Evolutionary conservation across 2,113 vertebrate genomes (phyloP).

Genomic region (Solea solea): DNA sequence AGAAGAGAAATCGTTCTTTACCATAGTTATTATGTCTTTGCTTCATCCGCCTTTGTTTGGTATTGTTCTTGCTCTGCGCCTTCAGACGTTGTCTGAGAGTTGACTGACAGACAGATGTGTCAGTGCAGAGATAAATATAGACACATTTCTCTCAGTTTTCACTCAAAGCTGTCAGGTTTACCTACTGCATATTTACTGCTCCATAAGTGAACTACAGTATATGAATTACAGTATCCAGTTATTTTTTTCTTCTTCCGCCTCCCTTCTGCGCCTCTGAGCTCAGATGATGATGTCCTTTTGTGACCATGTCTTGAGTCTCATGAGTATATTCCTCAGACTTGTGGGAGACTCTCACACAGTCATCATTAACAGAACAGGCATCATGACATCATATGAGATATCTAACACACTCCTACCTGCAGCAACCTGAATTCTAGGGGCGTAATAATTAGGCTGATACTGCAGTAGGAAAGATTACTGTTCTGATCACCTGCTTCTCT

Average conservation of each 20-base stretch:
- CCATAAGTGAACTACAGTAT: neutral
- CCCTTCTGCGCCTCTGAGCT: neutral
- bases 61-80: constrained; percentile 11
- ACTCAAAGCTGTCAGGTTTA: constrained; percentile 18
- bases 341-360: constrained; percentile 23
- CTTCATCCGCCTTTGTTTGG: neutral
- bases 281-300: constrained; percentile 11
- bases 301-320: constrained; percentile 8
- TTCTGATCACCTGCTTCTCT: constrained; percentile 38
- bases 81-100: constrained; percentile 15
- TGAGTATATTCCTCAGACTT: constrained; percentile 17
- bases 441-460: constrained; percentile 46
- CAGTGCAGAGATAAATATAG: constrained; percentile 14
- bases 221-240: constrained; percentile 5
- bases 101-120: constrained; percentile 16
- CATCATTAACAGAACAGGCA: constrained; percentile 24
- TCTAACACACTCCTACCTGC: constrained; percentile 28
- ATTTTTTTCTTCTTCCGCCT: constrained; percentile 9
- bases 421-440: constrained; percentile 22
- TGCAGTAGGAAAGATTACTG: constrained; percentile 61
- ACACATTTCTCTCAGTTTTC: constrained; percentile 18
- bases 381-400: constrained; percentile 11
- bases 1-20: constrained; percentile 14
- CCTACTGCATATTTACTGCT: neutral
- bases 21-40: neutral